Evolutionary conservation across 1,140 invertebrate species (phyloP).

Genomic region (Hyles vespertilio): DNA sequence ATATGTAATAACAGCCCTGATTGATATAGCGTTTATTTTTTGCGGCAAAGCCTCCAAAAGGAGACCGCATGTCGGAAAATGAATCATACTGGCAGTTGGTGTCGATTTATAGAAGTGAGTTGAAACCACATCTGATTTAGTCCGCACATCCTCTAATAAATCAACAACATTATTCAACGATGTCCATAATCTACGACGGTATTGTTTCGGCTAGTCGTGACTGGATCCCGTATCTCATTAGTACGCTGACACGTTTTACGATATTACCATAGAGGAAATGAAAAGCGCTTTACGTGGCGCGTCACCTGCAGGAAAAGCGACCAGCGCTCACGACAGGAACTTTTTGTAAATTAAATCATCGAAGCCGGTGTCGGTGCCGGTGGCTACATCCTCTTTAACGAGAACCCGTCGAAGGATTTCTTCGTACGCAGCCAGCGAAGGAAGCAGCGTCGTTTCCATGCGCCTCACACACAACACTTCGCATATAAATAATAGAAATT

Average conservation of each 20-base stretch:
- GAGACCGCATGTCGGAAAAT: no score
- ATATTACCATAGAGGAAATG: conserved; percentile 57
- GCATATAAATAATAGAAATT: conserved; percentile 75
- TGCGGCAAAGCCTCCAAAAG: no score
- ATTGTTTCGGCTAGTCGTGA: conserved; percentile 24
- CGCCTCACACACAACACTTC: conserved; percentile 42
- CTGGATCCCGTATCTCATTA: conserved; percentile 41
- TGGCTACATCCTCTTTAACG: conserved; percentile 59
- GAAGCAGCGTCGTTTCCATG: conserved; percentile 59
- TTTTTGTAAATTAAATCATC: conserved; percentile 62
- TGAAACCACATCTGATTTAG: conserved; percentile 1
- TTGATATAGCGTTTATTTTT: no score
- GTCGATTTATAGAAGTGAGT: neutral
- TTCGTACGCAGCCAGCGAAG: conserved; percentile 50
- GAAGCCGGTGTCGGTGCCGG: conserved; percentile 24
- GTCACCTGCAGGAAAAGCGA: conserved; percentile 55
- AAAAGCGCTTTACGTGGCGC: conserved; percentile 32
- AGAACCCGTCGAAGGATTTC: conserved; percentile 55
- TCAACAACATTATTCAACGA: conserved; percentile 10
- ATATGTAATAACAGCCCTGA: no score
- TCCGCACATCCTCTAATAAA: conserved; percentile 15
- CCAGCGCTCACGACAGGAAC: conserved; percentile 49
- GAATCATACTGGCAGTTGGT: neutral
- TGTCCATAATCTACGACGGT: conserved; percentile 1
- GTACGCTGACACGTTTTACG: conserved; percentile 55